Evolutionary conservation across 2,797 vertebrate genomes (phyloP).

Genomic region (Mormyrus hasselquistii): DNA sequence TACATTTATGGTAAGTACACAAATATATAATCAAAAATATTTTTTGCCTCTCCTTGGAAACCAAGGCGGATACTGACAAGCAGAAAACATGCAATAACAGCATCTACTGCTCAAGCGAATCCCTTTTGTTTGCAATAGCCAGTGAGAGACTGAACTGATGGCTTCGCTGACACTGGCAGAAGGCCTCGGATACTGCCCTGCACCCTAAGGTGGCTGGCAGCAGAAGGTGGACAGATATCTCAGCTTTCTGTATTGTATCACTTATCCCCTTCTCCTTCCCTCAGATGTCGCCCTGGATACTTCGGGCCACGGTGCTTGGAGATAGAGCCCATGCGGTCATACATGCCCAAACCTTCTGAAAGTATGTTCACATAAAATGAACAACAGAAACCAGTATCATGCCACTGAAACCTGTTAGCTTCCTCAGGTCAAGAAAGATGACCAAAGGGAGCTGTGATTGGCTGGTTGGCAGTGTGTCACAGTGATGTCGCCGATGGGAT

Average conservation of each 20-base stretch:
- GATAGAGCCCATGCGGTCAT: constrained; percentile 75
- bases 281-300: constrained; percentile 77
- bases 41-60: constrained; percentile 16
- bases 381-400: constrained; percentile 25
- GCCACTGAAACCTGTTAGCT: constrained; percentile 35
- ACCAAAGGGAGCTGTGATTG: constrained; percentile 14
- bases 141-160: not conserved
- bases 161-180: not conserved
- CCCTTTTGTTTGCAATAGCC: not conserved
- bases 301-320: constrained; percentile 78
- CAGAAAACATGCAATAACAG: not conserved
- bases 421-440: constrained; percentile 32
- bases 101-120: not conserved
- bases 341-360: constrained; percentile 75
- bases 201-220: not conserved
- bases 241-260: constrained; percentile 60
- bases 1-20: constrained; percentile 20
- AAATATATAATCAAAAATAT: constrained; percentile 2
- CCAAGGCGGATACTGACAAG: not conserved
- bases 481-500: constrained; percentile 47
- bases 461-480: constrained; percentile 40
- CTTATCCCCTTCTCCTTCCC: constrained; percentile 73
- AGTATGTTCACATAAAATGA: constrained; percentile 67
- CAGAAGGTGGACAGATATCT: constrained; percentile 2
- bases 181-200: not conserved